phyloP scores from a whole-genome alignment of 2,888 invertebrate genomes.

The Heteromyza rotundicornis region DNA sequence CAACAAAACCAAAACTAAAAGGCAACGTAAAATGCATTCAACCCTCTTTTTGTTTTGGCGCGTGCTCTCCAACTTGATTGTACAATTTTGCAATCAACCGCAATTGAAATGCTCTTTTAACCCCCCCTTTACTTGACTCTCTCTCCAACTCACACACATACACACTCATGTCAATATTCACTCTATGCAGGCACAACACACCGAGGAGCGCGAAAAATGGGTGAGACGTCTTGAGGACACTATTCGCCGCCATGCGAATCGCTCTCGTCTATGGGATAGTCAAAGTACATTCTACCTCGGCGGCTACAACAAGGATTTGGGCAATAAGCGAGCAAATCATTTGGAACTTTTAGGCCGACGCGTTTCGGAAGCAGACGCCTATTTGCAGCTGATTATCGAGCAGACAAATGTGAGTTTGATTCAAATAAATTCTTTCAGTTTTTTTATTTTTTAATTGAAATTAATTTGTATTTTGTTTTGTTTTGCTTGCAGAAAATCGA shows the following conservation, averaged over 20 bases:
- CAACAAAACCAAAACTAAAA: too few species aligned
- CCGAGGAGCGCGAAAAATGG: conserved; percentile 95
- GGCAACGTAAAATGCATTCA: too few species aligned
- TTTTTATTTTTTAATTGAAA: neutral
- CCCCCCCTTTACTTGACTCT: too few species aligned
- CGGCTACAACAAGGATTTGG: conserved; percentile 64
- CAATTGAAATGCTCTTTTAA: too few species aligned
- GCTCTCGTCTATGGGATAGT: conserved; percentile 61
- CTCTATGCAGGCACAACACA: conserved; percentile 79
- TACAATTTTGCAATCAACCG: too few species aligned
- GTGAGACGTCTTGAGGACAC: conserved; percentile 94
- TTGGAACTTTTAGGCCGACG: conserved; percentile 83
- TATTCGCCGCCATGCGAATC: conserved; percentile 81
- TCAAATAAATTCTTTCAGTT: neutral
- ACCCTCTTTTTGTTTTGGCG: too few species aligned
- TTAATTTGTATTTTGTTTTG: neutral
- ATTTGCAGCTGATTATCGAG: conserved; percentile 93
- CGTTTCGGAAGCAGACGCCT: conserved; percentile 94
- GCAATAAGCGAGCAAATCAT: conserved; percentile 57
- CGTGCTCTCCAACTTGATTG: too few species aligned
- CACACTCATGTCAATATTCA: neutral
- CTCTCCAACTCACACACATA: too few species aligned
- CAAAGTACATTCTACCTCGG: conserved; percentile 56
- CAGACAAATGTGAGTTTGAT: conserved; percentile 75
- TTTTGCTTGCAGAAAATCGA: conserved; percentile 68